Conservation (phyloP, 37 sponge, comb jelly and placozoan genomes). For the Chondrilla cf. caribensis region DNA sequence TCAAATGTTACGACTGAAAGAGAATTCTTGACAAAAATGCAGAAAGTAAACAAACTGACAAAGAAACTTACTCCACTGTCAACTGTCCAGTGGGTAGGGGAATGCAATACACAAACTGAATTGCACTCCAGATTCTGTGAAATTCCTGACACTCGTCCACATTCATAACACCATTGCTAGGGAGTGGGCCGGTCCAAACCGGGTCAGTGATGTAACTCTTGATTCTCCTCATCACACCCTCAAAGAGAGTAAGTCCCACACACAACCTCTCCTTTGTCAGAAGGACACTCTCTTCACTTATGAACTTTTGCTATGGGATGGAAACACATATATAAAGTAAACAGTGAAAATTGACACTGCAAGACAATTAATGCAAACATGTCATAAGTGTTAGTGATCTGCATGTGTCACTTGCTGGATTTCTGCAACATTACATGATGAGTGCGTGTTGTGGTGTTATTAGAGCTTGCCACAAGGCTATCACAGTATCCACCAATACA, state of each 20-base stretch:
- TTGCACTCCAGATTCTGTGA: constrained; percentile 98
- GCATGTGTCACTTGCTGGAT: too few species aligned
- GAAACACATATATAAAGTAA: not conserved
- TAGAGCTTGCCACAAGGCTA: too few species aligned
- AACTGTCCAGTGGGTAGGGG: constrained; percentile 71
- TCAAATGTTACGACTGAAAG: too few species aligned
- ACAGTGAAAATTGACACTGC: too few species aligned
- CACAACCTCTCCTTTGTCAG: constrained; percentile 96
- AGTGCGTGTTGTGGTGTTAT: not conserved
- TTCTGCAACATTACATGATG: too few species aligned
- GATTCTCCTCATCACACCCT: constrained; percentile 81
- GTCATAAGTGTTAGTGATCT: too few species aligned
- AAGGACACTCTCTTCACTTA: constrained; percentile 84
- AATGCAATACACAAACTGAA: constrained; percentile 92
- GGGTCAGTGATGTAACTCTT: constrained; percentile 30
- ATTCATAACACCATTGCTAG: constrained; percentile 91
- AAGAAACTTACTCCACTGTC: constrained; percentile 75
- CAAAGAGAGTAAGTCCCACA: constrained; percentile 90
- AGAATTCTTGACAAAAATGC: too few species aligned
- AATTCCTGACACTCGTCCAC: constrained; percentile 98
- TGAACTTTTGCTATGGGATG: constrained; percentile 56
- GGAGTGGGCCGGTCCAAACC: constrained; percentile 79
- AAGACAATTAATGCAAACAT: too few species aligned
- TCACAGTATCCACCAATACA: too few species aligned
- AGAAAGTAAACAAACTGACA: too few species aligned